These are phyloP conservation scores for Epirrita christyi DNA, from an alignment of 2,888 invertebrate species.

Conservation along the genomic window DNA sequence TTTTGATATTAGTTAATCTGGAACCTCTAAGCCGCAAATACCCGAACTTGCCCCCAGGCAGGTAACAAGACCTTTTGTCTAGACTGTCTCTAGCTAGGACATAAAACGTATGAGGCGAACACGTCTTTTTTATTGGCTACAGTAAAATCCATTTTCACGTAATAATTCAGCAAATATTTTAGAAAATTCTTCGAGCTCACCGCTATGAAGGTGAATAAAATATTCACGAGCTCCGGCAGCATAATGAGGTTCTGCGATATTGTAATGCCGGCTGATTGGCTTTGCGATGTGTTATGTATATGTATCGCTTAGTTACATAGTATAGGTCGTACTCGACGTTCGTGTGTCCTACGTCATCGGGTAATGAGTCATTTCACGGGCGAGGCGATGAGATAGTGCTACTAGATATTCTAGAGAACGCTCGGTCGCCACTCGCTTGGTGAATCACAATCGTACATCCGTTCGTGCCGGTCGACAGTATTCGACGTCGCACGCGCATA, in stretches of 20 bases:
- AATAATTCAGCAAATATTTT: no score
- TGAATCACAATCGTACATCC: slow-evolving; percentile 72
- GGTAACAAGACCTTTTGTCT: no score
- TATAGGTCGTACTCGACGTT: slow-evolving; percentile 24
- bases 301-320: slow-evolving; percentile 18
- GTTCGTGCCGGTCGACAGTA: slow-evolving; percentile 62
- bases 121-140: no score
- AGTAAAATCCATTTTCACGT: no score
- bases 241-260: slow-evolving; percentile 21
- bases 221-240: slow-evolving; percentile 29
- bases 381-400: slow-evolving; percentile 50
- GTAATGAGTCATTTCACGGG: slow-evolving; percentile 57
- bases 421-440: slow-evolving; percentile 60
- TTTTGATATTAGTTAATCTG: no score
- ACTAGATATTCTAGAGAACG: slow-evolving; percentile 61
- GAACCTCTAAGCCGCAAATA: no score
- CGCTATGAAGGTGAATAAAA: slow-evolving; percentile 29
- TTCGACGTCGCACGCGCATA: slow-evolving; percentile 68
- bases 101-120: no score
- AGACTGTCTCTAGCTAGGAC: no score
- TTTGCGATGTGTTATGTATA: slow-evolving; percentile 33
- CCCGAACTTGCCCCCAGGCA: no score
- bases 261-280: slow-evolving; percentile 29
- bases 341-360: slow-evolving; percentile 52
- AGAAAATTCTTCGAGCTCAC: no score